Evolutionary conservation across 2,888 invertebrate genomes (phyloP), one percentile per base, ranked within the genome.

Genomic region (Beris morrisii): DNA sequence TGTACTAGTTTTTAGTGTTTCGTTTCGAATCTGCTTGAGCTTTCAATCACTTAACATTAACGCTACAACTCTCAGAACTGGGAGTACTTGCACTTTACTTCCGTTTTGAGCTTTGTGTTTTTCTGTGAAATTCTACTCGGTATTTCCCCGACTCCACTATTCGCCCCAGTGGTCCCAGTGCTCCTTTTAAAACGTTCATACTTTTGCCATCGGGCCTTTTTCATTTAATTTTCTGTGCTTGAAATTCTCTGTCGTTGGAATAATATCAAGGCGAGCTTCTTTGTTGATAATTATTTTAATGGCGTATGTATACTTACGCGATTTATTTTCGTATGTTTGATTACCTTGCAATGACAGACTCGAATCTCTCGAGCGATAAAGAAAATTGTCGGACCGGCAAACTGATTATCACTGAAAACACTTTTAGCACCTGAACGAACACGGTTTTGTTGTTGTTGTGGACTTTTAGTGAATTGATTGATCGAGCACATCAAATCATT

Each of bases 211-310:
- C 30, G 28, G 22, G 12, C 31, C 32, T 48, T 57, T 52, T 53
- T 44, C 52, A 54, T 59, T 53, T 45, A 64, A 43, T 59, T 22
- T 65, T 44, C 61, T 65, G 64, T 59, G 59, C 64, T 58, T 38
- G 38, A 64, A 68, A 56, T 64, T 45, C 31, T 65, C 65, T 68
- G 63, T 59, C 64, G 59, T 54, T 66, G 64, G 59, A 66, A 69
- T 69, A 66, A 69, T 64, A 69, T 64, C 69, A 69, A 69, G 69
- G 69, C 55, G 64, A 69, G 38, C 69, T 48, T 66, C 69, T 69
- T 67, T 67, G 64, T 69, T 64, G 69, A 68, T 63, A 63, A 52
- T 59, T 59, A 59, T 52, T 53, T 48, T 63, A 63, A 43, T 63
- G 52, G 32, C 48, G 44, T 52, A 22, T 22, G 13, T 63, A 48